Evolutionary conservation across 1,140 invertebrate species (phyloP).

Genomic region (Drosophila neocordata): DNA sequence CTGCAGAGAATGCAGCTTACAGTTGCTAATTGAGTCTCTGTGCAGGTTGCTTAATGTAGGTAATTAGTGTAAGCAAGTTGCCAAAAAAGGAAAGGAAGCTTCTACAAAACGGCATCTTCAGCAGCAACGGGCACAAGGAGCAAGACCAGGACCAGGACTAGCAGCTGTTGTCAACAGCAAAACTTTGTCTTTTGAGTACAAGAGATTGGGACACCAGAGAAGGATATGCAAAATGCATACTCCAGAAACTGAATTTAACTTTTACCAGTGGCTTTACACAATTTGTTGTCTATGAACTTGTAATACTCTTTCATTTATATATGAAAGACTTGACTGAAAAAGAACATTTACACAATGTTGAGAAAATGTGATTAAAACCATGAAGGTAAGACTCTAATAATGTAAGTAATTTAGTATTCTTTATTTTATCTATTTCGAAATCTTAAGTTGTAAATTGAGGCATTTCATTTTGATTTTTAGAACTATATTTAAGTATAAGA

Average conservation of each 20-base stretch:
- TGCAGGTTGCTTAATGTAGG: slow-evolving; percentile 74
- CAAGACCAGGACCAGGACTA: not conserved
- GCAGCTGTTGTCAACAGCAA: slow-evolving; percentile 22
- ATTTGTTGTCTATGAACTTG: not conserved
- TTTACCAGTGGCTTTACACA: not conserved
- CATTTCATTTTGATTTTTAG: too few species aligned
- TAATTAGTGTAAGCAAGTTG: slow-evolving; percentile 65
- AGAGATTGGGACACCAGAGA: slow-evolving; percentile 2
- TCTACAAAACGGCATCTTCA: not conserved
- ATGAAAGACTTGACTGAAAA: too few species aligned
- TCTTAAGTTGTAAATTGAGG: too few species aligned
- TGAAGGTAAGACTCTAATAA: too few species aligned
- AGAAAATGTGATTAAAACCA: too few species aligned
- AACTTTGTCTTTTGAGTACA: slow-evolving; percentile 17
- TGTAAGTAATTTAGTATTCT: too few species aligned
- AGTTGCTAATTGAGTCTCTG: slow-evolving; percentile 76
- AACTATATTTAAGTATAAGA: too few species aligned
- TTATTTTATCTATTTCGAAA: too few species aligned
- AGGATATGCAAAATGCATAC: not conserved
- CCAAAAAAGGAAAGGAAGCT: slow-evolving; percentile 40
- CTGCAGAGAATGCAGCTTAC: slow-evolving; percentile 62
- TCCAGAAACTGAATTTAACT: slow-evolving; percentile 19
- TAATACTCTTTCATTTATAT: not conserved
- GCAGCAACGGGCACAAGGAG: slow-evolving; percentile 19
- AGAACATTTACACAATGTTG: too few species aligned